A percentile compares a stretch with the other conserved stretches of the same genome.
Evolutionary conservation across 2,888 invertebrate species (phyloP).

Genomic region (Falcaria lacertinaria): DNA sequence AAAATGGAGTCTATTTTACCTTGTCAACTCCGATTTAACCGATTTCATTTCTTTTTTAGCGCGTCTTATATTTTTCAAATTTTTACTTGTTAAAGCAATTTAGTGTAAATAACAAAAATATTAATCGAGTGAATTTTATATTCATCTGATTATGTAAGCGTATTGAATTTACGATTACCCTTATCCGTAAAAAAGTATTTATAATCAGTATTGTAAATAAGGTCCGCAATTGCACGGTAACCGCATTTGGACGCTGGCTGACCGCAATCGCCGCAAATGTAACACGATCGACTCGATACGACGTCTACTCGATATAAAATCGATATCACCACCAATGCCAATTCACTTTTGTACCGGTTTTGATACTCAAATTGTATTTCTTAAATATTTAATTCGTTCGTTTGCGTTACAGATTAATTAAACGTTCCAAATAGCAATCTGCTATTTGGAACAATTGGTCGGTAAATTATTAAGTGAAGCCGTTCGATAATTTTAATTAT

Average conservation of each 20-base stretch:
- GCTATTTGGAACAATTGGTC: background rate
- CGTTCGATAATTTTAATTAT: background rate
- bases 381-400: conserved; percentile 15
- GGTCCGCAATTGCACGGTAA: conserved; percentile 29
- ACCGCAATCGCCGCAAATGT: conserved; percentile 46
- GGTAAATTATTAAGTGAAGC: background rate
- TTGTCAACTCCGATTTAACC: no score
- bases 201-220: conserved; percentile 13
- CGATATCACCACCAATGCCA: conserved; percentile 23
- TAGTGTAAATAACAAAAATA: no score
- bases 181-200: background rate
- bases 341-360: conserved; percentile 11
- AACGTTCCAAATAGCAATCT: background rate
- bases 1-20: no score
- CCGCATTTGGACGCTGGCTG: conserved; percentile 32
- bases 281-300: conserved; percentile 36
- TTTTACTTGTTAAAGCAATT: no score
- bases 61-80: no score
- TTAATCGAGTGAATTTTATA: no score
- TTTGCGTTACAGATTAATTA: conserved; percentile 1
- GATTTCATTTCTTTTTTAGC: no score
- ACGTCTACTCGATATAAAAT: conserved; percentile 43
- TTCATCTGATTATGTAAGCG: no score
- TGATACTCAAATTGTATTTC: conserved; percentile 13
- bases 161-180: no score